Evolutionary conservation across 2,797 vertebrate genomes (phyloP), one percentile per base, ranked within the genome.

Genomic region (Sitta carolinensis): DNA sequence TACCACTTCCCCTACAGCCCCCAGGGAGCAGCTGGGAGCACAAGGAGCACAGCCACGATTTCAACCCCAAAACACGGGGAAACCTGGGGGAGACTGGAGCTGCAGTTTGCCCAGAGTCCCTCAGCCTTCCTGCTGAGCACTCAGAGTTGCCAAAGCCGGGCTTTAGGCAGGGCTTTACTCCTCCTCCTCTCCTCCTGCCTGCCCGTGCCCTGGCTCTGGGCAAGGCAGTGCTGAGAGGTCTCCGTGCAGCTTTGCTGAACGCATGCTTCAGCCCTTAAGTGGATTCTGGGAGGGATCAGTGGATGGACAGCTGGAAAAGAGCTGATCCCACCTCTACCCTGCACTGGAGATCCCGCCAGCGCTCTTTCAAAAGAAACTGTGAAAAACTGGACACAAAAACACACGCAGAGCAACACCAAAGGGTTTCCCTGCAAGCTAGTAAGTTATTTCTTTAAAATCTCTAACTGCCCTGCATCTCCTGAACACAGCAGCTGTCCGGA

Each of bases 391-490:
- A n/a, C 10, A 40, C 8, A 48, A 23, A 62, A 63, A 3, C 11
- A 13, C 1, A 22, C 0, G 2, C 8, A 83, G 9, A 73, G 21
- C 43, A 40, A 12, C 18, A 30, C 13, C 10, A 5, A 42, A 57
- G 47, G 0, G 13, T 15, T 7, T 29, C 32, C 26, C 50, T 30
- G 30, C 3, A 23, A 40, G 17, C 13, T 0, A 34, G 12, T 0
- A 4, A 9, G 34, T 64, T 4, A 19, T 11, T 50, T 12, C 36
- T 74, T 29, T 26, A 21, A 50, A 47, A 54, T 1, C 55, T 3
- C 11, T 6, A 2, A 5, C 27, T 34, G 40, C 48, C 45, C 5
- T 14, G 0, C 13, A 13, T 2, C 38, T 66, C 59, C 32, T 22
- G 42, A 9, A 8, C 36, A 9, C 2, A 32, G 30, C 64, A 67